A percentile compares a stretch with the other conserved stretches of the same genome.
Evolutionary conservation across 2,888 invertebrate genomes (phyloP).

Genomic region (Deroplatys truncata): DNA sequence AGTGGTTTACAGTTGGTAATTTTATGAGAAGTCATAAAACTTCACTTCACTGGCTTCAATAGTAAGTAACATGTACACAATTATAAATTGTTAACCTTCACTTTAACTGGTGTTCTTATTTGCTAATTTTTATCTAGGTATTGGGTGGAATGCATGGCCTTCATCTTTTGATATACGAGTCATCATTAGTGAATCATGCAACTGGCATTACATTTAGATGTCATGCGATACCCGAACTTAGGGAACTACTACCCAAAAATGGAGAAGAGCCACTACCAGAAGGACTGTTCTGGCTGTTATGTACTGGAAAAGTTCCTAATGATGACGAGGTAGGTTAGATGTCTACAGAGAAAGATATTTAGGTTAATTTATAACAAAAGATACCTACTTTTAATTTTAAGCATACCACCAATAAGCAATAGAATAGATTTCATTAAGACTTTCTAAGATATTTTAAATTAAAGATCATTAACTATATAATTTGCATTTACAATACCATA

Average conservation of each 20-base stretch:
- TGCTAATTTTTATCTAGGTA: constrained; percentile 23
- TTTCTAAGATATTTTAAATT: too few species aligned
- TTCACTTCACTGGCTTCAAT: too few species aligned
- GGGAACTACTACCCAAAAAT: constrained; percentile 74
- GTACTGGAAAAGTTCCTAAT: constrained; percentile 83
- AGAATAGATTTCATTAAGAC: too few species aligned
- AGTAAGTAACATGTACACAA: too few species aligned
- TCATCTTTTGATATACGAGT: constrained; percentile 90
- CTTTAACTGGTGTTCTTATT: background rate
- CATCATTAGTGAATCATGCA: constrained; percentile 89
- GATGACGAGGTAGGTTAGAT: constrained; percentile 58
- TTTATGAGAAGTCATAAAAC: too few species aligned
- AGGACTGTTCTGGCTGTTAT: constrained; percentile 88
- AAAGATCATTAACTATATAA: too few species aligned
- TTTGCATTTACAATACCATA: too few species aligned
- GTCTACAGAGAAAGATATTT: background rate
- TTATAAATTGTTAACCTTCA: too few species aligned
- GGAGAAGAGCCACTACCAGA: constrained; percentile 86
- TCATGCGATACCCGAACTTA: constrained; percentile 87
- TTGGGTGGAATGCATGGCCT: constrained; percentile 95
- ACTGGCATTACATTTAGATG: constrained; percentile 95
- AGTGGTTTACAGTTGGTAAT: too few species aligned
- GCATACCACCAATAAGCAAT: background rate
- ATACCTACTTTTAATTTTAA: background rate
- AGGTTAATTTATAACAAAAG: too few species aligned